A percentile compares a stretch with the other conserved stretches of the same genome.
Evolutionary conservation across 92 coral and sea anemone genomes (phyloP).

Genomic region (Umimayanthus chanpuru): DNA sequence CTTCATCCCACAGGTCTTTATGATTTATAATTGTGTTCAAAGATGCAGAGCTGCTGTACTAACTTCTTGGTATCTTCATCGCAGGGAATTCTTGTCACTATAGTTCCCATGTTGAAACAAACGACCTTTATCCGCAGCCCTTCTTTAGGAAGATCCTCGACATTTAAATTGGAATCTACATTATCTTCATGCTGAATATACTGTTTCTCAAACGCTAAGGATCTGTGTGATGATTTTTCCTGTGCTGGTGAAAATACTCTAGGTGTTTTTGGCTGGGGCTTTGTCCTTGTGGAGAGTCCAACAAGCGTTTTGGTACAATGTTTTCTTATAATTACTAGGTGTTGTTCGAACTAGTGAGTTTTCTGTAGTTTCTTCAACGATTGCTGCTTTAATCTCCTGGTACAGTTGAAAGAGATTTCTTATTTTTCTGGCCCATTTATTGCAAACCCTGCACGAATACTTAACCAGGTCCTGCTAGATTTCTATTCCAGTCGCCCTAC

Average conservation of each 20-base stretch:
- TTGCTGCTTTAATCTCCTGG: neutral
- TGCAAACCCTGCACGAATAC: constrained; percentile 35
- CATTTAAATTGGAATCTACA: constrained; percentile 37
- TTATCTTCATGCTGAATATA: constrained; percentile 29
- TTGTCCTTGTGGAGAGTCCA: constrained; percentile 51
- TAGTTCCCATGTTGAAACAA: constrained; percentile 42
- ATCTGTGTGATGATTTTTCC: constrained; percentile 40
- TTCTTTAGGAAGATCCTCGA: constrained; percentile 49
- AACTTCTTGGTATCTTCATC: constrained; percentile 41
- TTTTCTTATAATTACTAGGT: neutral
- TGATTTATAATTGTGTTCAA: constrained; percentile 37
- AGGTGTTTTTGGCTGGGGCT: constrained; percentile 45
- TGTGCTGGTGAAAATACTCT: constrained; percentile 35
- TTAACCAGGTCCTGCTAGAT: constrained; percentile 24
- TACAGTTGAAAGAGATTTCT: constrained; percentile 48
- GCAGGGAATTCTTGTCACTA: constrained; percentile 49
- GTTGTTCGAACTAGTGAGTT: constrained; percentile 18
- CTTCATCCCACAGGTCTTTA: constrained; percentile 28
- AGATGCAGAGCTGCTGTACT: constrained; percentile 43
- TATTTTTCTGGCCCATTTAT: constrained; percentile 47
- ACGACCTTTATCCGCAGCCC: constrained; percentile 58
- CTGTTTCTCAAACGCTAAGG: constrained; percentile 36
- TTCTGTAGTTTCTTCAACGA: constrained; percentile 2
- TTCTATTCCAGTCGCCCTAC: neutral
- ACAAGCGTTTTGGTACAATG: constrained; percentile 33